Evolutionary conservation across 2,888 invertebrate species (phyloP), one percentile per base, ranked within the genome.

Genomic region (Stenodera caucasica): DNA sequence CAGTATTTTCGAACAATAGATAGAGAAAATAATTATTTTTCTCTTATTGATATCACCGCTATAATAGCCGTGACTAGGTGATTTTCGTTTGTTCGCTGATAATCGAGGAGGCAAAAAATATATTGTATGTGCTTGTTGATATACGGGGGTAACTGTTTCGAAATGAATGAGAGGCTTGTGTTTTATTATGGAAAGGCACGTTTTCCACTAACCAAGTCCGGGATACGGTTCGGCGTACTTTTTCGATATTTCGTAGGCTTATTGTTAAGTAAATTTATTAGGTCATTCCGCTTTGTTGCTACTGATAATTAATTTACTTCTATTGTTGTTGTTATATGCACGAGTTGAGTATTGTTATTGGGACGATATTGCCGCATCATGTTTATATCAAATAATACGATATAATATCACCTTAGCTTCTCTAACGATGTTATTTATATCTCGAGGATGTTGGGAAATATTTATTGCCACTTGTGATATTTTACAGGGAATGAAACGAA

Each of bases 221-320:
- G 30, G 15, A 53, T 49, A 52, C 12, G 23, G 33, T 53, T 26
- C 60, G 5, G 53, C 60, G 30, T 60, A 57, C 57, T 61, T 61
- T 61, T 61, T 58, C 61, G 52, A 58, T 61, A 58, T 54, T 26
- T 55, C 32, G 50, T 61, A 55, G 55, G 58, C 55, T 55, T 58
- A 61, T 61, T 61, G 61, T 61, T 57, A 33, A 33, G 52, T 32
- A 58, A 61, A 61, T 61, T 61, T 61, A 61, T 61, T 58, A 55
- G 58, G 55, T 55, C 52, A 54, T 58, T 55, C 53, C 30, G 49
- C 53, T 21, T 18, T 57, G 55, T 61, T 61, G 61, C 55, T 58
- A 61, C 58, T 58, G 61, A 61, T 61, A 61, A 61, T 61, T 61
- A 61, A 61, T 61, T 58, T 52, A 51, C 58, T n/a, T 58, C 61